phyloP scores from a whole-genome alignment of 2,888 invertebrate genomes.

The Lepeophtheirus nordmannii region DNA sequence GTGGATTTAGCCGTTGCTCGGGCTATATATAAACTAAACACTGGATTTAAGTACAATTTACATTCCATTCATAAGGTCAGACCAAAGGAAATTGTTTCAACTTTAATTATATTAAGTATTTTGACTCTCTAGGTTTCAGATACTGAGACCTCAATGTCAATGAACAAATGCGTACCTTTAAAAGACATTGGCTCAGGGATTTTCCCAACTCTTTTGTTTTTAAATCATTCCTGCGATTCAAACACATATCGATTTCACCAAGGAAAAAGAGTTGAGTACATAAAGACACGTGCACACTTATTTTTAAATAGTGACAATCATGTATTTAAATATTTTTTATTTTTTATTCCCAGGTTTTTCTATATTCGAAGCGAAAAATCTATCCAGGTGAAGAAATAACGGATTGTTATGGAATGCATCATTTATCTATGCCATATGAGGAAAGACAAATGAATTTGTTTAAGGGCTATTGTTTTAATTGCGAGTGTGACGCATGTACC shows the following conservation, averaged over 20 bases:
- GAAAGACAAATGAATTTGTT: not conserved
- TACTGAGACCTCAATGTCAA: not conserved
- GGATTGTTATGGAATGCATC: conserved; percentile 20
- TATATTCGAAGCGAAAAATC: conserved; percentile 1
- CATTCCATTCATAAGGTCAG: conserved; percentile 7
- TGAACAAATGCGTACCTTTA: conserved; percentile 6
- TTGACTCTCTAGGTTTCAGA: not conserved
- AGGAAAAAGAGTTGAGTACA: conserved; percentile 12
- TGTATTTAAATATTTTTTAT: not conserved
- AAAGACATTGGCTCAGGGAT: conserved; percentile 6
- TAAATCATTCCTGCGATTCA: conserved; percentile 15
- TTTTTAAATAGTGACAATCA: not conserved
- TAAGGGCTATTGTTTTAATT: conserved; percentile 7
- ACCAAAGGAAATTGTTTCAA: not conserved
- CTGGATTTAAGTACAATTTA: conserved; percentile 13
- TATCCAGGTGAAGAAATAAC: conserved; percentile 13
- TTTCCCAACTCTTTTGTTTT: conserved; percentile 9
- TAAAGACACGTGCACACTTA: not conserved
- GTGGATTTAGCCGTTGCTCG: not conserved
- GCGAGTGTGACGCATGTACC: conserved; percentile 7
- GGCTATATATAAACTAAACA: conserved; percentile 4
- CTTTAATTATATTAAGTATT: not conserved
- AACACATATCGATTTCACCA: conserved; percentile 6
- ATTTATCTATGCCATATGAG: conserved; percentile 7
- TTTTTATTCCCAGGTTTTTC: not conserved